Base-by-base conservation (phyloP, 2,797 vertebrate genomes). In the Balearica regulorum region DNA sequence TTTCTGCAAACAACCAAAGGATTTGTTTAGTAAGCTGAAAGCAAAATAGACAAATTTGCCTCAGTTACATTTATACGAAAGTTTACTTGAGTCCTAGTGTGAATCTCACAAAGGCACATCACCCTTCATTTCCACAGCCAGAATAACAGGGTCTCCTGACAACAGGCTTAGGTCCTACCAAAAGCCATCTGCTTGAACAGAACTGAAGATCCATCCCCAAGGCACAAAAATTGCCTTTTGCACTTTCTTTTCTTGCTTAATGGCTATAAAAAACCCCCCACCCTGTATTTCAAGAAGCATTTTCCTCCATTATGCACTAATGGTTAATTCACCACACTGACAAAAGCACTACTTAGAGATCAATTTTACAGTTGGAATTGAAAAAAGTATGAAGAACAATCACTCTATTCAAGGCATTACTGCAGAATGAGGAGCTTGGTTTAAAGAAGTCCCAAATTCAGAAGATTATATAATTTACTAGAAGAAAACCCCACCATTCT, bases 1-100 rank as follows among this genome's bases (percentile, higher is more conserved):
- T 80, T 71, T 90, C 88, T 92, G 86, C 90, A 94, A 95, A 90
- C 64, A 91, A 54, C 41, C 18, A 57, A 72, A 93, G 89, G 61
- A 71, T 79, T 96, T 94, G 87, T 89, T 89, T n/a, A 51, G 84
- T 48, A 57, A 90, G 55, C 81, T 77, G 70, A 64, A 72, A 75
- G 85, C 60, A 85, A 88, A 94, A n/a, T 4, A 93, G 72, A 68
- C 37, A 84, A 29, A 91, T 65, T 6, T 14, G 87, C 54, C 64
- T 71, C 72, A 21, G 54, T 35, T 93, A 9, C 3, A 24, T 53
- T 89, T 18, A 28, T 21, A 53, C 29, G 70, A 19, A 64, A 62
- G 82, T 66, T 65, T 11, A 28, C 55, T 46, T 1, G 3, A 73
- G 64, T 39, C 82, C 82, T 46, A 28, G 48, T 14, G 70, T 4